Evolutionary conservation across 1,140 invertebrate genomes (phyloP).

Genomic region (Drosophila varians): DNA sequence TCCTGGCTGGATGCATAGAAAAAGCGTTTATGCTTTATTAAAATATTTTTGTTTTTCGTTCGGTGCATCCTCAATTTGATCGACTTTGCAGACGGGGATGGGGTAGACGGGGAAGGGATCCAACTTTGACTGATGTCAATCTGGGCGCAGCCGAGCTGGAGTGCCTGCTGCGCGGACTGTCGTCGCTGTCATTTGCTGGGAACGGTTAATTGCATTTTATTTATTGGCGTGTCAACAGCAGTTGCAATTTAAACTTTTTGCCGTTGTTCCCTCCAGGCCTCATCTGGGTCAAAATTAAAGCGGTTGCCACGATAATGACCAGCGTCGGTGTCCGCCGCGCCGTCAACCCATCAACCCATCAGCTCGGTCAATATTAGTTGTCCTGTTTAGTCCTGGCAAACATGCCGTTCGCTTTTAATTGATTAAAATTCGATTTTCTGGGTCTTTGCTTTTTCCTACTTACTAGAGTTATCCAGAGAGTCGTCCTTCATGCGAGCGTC

Average conservation of each 20-base stretch:
- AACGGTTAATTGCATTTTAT: slow-evolving; percentile 78
- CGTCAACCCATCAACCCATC: no score
- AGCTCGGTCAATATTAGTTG: slow-evolving; percentile 32
- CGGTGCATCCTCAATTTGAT: slow-evolving; percentile 12
- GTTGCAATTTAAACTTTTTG: slow-evolving; percentile 55
- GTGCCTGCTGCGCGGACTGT: slow-evolving; percentile 28
- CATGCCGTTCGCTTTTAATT: slow-evolving; percentile 38
- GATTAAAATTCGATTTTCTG: slow-evolving; percentile 35
- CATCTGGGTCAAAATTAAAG: slow-evolving; percentile 52
- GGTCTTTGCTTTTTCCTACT: neutral
- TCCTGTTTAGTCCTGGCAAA: slow-evolving; percentile 34
- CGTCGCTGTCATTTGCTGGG: slow-evolving; percentile 60
- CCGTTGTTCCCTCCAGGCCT: slow-evolving; percentile 2
- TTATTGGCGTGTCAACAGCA: slow-evolving; percentile 78
- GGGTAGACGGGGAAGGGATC: neutral
- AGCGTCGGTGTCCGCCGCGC: no score
- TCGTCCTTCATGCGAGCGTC: neutral
- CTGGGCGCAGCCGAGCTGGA: slow-evolving; percentile 14
- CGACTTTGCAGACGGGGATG: neutral
- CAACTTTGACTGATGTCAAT: slow-evolving; percentile 51
- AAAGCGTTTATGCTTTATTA: neutral
- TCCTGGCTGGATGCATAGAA: neutral
- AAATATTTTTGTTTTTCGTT: neutral
- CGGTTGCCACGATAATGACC: slow-evolving; percentile 26
- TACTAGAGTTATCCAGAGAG: neutral